Evolutionary conservation across 2,113 vertebrate species (phyloP).

Genomic region (Bucco capensis): DNA sequence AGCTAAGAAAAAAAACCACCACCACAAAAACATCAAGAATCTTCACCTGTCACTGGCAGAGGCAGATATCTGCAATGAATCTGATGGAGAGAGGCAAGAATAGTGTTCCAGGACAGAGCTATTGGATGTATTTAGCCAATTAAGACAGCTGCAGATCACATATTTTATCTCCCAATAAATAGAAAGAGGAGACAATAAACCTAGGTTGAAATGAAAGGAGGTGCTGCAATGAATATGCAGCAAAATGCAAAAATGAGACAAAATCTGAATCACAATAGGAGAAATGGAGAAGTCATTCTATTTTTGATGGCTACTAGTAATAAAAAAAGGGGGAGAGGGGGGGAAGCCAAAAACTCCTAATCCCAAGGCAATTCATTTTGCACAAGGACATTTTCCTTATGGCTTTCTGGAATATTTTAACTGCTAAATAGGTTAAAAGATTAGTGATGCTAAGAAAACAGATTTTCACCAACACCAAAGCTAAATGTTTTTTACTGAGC

Average conservation of each 20-base stretch:
- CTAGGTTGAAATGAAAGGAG: not conserved
- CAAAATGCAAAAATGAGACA: not conserved
- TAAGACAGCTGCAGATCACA: not conserved
- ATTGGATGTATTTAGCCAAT: not conserved
- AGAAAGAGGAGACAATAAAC: not conserved
- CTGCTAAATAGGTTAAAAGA: not conserved
- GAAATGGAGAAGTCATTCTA: not conserved
- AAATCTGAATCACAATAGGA: not conserved
- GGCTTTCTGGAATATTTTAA: not conserved
- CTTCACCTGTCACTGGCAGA: not conserved
- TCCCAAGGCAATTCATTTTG: not conserved
- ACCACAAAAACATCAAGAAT: not conserved
- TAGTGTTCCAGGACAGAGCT: not conserved
- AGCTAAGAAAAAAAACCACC: not conserved
- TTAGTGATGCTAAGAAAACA: not conserved
- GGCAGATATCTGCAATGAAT: not conserved
- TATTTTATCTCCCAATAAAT: not conserved
- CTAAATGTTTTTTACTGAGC: not conserved
- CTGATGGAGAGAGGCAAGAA: not conserved
- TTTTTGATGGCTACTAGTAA: not conserved
- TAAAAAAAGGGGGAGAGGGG: accelerated
- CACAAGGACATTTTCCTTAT: not conserved
- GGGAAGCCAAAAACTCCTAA: not conserved
- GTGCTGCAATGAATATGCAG: not conserved
- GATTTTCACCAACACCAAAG: not conserved